phyloP scores from a whole-genome alignment of 1,140 invertebrate species.

The Brachionus manjavacas region DNA sequence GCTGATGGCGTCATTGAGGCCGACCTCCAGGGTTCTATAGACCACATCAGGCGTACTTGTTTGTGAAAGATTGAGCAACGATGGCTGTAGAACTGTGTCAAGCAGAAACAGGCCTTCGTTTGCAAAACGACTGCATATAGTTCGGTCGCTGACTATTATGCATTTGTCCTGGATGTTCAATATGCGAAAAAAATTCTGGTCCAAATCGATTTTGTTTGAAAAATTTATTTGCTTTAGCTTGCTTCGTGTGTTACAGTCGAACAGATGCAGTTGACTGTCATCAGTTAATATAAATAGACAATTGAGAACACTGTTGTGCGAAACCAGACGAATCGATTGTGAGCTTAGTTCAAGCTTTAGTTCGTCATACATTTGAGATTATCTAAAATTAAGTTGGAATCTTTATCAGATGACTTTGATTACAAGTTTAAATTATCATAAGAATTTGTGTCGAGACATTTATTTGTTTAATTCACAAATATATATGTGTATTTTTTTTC shows the following conservation, averaged over 20 bases:
- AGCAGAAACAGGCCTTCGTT: conserved; percentile 25
- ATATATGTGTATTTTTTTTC: no score
- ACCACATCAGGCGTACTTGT: not conserved
- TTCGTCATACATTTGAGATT: conserved; percentile 31
- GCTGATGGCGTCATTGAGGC: not conserved
- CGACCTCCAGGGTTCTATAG: not conserved
- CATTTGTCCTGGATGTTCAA: conserved; percentile 33
- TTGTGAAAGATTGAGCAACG: not conserved
- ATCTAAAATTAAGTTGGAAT: not conserved
- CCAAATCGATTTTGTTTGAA: not conserved
- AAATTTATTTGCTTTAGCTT: conserved; percentile 32
- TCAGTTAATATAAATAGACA: conserved; percentile 26
- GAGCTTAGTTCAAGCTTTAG: not conserved
- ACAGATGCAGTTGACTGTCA: not conserved
- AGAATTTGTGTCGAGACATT: not conserved
- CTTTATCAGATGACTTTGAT: not conserved
- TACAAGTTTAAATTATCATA: not conserved
- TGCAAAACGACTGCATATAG: conserved; percentile 35
- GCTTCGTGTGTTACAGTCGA: conserved; percentile 30
- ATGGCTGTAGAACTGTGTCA: conserved; percentile 30
- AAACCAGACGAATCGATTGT: not conserved
- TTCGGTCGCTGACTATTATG: conserved; percentile 22
- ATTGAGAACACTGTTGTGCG: conserved; percentile 27
- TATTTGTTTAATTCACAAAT: no score
- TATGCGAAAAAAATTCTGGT: conserved; percentile 8